Evolutionary conservation across 2,888 invertebrate genomes (phyloP).

Genomic region (Caenorhabditis angaria): DNA sequence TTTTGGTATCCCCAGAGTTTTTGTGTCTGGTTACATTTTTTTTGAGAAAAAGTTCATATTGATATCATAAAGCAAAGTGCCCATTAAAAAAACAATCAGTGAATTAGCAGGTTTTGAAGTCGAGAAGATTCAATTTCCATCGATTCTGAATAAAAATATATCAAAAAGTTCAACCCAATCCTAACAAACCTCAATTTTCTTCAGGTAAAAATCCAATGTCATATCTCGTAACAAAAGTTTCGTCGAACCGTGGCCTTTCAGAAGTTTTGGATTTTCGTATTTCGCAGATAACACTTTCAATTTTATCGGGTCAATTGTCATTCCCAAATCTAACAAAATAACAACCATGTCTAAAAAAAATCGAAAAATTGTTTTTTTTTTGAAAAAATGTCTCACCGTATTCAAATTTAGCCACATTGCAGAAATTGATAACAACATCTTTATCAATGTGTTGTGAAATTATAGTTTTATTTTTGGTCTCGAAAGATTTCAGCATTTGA

Average conservation of each 20-base stretch:
- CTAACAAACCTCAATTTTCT: not conserved
- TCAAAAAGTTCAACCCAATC: not conserved
- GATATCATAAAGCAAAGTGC: no score
- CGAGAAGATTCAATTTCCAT: conserved; percentile 5
- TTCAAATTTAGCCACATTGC: not conserved
- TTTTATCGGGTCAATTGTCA: not conserved
- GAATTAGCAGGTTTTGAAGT: conserved; percentile 22
- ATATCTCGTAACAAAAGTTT: not conserved
- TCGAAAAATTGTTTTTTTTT: no score
- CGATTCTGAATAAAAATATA: conserved; percentile 20
- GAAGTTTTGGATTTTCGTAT: conserved; percentile 6
- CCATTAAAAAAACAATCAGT: no score
- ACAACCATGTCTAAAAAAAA: not conserved
- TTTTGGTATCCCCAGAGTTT: no score
- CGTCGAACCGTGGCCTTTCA: not conserved
- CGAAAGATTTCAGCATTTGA: not conserved
- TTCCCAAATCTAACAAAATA: not conserved
- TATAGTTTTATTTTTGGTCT: not conserved
- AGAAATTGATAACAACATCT: not conserved
- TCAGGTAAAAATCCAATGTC: not conserved
- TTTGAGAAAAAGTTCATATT: no score
- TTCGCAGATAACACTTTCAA: not conserved
- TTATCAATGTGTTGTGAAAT: not conserved
- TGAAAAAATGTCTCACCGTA: not conserved
- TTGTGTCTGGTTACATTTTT: no score